Base-by-base conservation (phyloP, 2,888 invertebrate genomes). In the Athalia circularis region DNA sequence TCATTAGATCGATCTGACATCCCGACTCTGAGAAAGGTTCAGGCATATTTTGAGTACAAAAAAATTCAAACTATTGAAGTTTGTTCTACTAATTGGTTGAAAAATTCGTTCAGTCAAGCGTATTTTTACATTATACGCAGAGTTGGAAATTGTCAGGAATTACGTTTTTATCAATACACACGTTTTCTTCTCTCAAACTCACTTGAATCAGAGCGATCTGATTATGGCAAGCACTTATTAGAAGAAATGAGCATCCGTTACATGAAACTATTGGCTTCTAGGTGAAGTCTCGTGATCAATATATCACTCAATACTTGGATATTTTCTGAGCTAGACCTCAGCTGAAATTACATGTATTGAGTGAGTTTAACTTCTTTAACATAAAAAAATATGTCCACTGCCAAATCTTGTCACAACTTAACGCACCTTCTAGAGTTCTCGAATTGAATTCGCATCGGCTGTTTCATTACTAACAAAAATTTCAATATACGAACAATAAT, bases 351-450 rank as follows among this genome's bases (percentile, higher is more conserved):
- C 54, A 52, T 7, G 47, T 45, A 11, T 13, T 61, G 11, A 61
- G 3, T 48, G 13, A 13, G 15, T 47, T 57, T 4, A 57, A 61
- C 29, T 74, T 78, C 72, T 65, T 52, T 72, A 76, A 29, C 29
- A 29, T 29, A 29, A 79, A 84, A 80, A 76, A 78, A 62, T 85
- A 85, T 87, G 85, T 87, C 86, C 87, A 87, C 87, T 87, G 88
- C 84, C 86, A 87, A 88, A 87, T 89, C 90, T 90, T 90, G 90
- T 90, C 90, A 90, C 90, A 88, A 88, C 90, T 91, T 90, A 90
- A 91, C 90, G 90, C 90, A 91, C 90, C 90, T 91, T 90, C 90
- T 90, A 86, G 89, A 90, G 90, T 89, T 90, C 89, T 90, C 90
- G 83, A 83, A 84, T 68, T 80, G 81, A 50, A 64, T 80, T 64